phyloP scores from a whole-genome alignment of 2,113 vertebrate species.

The Polypterus senegalus region DNA sequence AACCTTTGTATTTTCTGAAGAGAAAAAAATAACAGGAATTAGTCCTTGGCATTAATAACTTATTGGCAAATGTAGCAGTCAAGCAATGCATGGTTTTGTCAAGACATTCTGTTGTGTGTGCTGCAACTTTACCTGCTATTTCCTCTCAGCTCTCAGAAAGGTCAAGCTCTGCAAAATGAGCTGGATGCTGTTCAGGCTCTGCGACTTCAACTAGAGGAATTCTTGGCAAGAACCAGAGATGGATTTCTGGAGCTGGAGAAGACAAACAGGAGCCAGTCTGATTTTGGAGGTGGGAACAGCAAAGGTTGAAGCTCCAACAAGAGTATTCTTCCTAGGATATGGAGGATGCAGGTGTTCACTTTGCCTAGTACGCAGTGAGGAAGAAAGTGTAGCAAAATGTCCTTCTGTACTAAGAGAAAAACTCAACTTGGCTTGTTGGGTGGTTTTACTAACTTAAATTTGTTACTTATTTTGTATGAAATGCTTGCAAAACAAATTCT shows the following conservation, averaged over 20 bases:
- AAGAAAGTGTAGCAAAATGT: constrained; percentile 20
- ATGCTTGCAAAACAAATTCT: constrained; percentile 7
- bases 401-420: constrained; percentile 33
- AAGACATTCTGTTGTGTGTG: neutral
- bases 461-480: constrained; percentile 12
- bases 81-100: no score
- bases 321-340: constrained; percentile 63
- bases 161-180: constrained; percentile 63
- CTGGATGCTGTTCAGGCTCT: constrained; percentile 72
- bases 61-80: no score
- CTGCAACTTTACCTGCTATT: constrained; percentile 2
- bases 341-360: constrained; percentile 34
- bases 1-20: no score
- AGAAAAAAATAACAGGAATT: no score
- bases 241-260: constrained; percentile 53
- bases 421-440: constrained; percentile 28
- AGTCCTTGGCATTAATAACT: no score
- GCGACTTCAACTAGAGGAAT: constrained; percentile 73
- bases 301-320: constrained; percentile 60
- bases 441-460: constrained; percentile 22
- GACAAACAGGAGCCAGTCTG: constrained; percentile 39
- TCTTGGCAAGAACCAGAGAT: constrained; percentile 62
- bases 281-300: constrained; percentile 85
- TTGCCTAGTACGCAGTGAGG: constrained; percentile 35
- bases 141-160: constrained; percentile 50